Evolutionary conservation across 2,888 invertebrate species (phyloP).

Genomic region (Phalangium opilio): DNA sequence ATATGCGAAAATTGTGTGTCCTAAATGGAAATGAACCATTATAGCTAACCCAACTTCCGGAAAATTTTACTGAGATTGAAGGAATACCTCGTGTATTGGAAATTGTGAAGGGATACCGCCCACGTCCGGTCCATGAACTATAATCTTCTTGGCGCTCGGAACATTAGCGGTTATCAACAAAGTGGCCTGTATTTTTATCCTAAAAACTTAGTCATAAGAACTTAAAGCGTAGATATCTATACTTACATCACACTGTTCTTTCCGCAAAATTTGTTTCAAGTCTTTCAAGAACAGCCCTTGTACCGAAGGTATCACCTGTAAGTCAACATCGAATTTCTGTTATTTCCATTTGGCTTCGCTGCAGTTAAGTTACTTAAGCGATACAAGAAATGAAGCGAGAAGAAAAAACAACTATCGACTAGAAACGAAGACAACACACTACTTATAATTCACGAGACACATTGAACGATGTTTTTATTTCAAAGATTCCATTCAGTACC

Average conservation of each 20-base stretch:
- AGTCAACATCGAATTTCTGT: constrained; percentile 12
- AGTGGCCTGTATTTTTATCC: constrained; percentile 53
- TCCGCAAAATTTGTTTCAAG: constrained; percentile 90
- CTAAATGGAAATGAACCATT: too few species aligned
- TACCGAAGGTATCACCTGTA: constrained; percentile 85
- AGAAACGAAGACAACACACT: too few species aligned
- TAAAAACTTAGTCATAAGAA: background rate
- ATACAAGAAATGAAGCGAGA: too few species aligned
- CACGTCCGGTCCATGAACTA: constrained; percentile 87
- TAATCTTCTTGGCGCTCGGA: constrained; percentile 96
- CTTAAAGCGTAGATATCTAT: constrained; percentile 2
- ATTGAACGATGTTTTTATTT: too few species aligned
- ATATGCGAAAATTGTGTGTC: constrained; percentile 92
- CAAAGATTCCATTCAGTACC: constrained; percentile 39
- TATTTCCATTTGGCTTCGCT: background rate
- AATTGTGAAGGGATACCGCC: constrained; percentile 96
- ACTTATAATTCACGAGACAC: too few species aligned
- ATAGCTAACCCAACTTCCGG: too few species aligned
- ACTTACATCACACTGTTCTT: constrained; percentile 89
- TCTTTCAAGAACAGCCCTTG: constrained; percentile 99
- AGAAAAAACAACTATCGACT: too few species aligned
- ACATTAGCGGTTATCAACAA: constrained; percentile 95
- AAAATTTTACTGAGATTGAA: too few species aligned
- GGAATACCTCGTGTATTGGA: constrained; percentile 56
- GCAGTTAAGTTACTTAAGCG: too few species aligned